Conservation (phyloP, 2,888 invertebrate genomes). For the Caenorhabditis doughertyi region DNA sequence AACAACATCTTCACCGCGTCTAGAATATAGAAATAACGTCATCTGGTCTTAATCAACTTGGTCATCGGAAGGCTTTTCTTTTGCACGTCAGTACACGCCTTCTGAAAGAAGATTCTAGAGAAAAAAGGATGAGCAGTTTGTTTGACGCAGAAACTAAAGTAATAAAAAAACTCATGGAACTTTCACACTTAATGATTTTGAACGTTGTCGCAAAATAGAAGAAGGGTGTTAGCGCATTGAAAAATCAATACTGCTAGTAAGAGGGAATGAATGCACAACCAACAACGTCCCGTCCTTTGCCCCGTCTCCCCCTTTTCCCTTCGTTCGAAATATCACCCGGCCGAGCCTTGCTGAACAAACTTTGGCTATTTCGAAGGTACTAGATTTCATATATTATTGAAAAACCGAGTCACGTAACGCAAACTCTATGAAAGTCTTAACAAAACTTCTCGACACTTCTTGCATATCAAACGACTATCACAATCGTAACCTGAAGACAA, state of each 20-base stretch:
- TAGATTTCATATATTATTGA: not conserved
- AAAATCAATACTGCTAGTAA: slow-evolving; percentile 52
- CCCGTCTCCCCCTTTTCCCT: slow-evolving; percentile 15
- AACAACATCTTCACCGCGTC: not conserved
- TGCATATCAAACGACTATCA: slow-evolving; percentile 3
- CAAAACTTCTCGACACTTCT: slow-evolving; percentile 3
- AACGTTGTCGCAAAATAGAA: not conserved
- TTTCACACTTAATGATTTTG: not conserved
- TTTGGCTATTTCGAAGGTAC: slow-evolving; percentile 23
- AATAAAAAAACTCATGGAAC: not conserved
- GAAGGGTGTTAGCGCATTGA: slow-evolving; percentile 22
- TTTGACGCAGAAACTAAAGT: not conserved
- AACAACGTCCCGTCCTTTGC: slow-evolving; percentile 23
- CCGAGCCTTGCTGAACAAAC: slow-evolving; percentile 45
- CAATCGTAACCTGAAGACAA: slow-evolving; percentile 27
- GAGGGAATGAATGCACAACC: slow-evolving; percentile 39
- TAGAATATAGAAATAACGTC: slow-evolving; percentile 21
- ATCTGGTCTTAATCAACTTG: slow-evolving; percentile 36
- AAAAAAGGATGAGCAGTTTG: not conserved
- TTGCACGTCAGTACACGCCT: slow-evolving; percentile 11
- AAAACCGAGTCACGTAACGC: slow-evolving; percentile 12
- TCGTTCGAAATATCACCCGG: slow-evolving; percentile 30
- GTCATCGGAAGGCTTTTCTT: slow-evolving; percentile 14
- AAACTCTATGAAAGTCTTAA: not conserved
- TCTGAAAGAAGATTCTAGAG: slow-evolving; percentile 14